Percentiles rank a stretch among this genome's conserved stretches.
Conservation (phyloP, 2,888 invertebrate genomes). For the Conchocele bisecta region DNA sequence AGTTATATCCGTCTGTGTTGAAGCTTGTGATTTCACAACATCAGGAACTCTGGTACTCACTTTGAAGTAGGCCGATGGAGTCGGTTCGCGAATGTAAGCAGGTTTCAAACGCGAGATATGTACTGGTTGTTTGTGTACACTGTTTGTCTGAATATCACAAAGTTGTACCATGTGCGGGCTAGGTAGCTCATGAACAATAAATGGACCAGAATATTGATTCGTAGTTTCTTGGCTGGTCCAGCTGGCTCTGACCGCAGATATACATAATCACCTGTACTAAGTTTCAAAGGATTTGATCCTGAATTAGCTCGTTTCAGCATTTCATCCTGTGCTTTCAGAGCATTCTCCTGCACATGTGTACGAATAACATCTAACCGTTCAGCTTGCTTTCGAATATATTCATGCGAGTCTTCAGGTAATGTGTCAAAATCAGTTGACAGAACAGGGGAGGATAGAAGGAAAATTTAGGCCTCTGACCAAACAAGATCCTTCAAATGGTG, state of each 20-base stretch:
- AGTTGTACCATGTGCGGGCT: constrained; percentile 33
- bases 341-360: constrained; percentile 14
- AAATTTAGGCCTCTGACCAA: no score
- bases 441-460: no score
- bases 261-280: constrained; percentile 28
- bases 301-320: constrained; percentile 29
- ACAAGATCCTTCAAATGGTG: constrained; percentile 41
- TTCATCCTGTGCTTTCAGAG: constrained; percentile 2
- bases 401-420: no score
- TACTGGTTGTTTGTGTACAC: constrained; percentile 13
- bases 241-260: constrained; percentile 9
- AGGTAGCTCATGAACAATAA: constrained; percentile 19
- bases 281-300: constrained; percentile 1
- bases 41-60: constrained; percentile 4
- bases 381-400: constrained; percentile 7
- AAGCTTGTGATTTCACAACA: constrained; percentile 3
- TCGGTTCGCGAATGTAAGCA: constrained; percentile 20
- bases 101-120: constrained; percentile 29
- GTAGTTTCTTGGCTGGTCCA: constrained; percentile 25
- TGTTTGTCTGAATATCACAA: constrained; percentile 15
- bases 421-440: no score
- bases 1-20: constrained; percentile 18
- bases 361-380: neutral
- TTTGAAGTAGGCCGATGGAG: constrained; percentile 21
- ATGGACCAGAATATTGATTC: constrained; percentile 21